These are phyloP conservation scores for Malacoraja senta DNA, from an alignment of 2,797 vertebrate species.

Conservation along the genomic window DNA sequence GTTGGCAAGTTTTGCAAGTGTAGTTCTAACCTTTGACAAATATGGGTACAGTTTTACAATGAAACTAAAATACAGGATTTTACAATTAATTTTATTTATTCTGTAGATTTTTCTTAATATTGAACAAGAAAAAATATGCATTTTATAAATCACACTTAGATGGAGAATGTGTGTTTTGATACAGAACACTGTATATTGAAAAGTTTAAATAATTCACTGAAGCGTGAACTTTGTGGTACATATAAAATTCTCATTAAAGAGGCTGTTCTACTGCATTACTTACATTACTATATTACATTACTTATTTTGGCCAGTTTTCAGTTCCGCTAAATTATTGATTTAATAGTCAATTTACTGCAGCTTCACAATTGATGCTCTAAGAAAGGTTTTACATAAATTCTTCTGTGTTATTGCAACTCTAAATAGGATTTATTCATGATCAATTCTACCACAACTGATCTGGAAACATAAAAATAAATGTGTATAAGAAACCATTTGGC, in stretches of 20 bases:
- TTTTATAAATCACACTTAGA: neutral
- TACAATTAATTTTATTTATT: neutral
- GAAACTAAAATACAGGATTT: neutral
- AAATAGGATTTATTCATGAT: neutral
- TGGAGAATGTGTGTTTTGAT: neutral
- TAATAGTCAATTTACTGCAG: neutral
- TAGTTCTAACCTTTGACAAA: neutral
- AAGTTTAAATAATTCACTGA: neutral
- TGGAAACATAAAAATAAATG: neutral
- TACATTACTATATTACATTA: neutral
- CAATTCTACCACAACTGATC: neutral
- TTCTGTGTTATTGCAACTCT: neutral
- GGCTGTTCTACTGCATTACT: neutral
- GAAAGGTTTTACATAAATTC: neutral
- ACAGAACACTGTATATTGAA: neutral
- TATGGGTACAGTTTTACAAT: neutral
- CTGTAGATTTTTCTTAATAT: neutral
- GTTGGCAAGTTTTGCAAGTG: neutral
- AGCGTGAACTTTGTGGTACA: neutral
- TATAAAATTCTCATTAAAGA: neutral
- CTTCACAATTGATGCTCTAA: neutral
- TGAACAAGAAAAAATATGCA: neutral
- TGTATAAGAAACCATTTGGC: neutral
- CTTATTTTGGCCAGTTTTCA: too few species aligned
- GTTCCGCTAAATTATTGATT: neutral